Evolutionary conservation across 2,113 vertebrate genomes (phyloP), one percentile per base, ranked within the genome.

Genomic region (Semnornis frantzii): DNA sequence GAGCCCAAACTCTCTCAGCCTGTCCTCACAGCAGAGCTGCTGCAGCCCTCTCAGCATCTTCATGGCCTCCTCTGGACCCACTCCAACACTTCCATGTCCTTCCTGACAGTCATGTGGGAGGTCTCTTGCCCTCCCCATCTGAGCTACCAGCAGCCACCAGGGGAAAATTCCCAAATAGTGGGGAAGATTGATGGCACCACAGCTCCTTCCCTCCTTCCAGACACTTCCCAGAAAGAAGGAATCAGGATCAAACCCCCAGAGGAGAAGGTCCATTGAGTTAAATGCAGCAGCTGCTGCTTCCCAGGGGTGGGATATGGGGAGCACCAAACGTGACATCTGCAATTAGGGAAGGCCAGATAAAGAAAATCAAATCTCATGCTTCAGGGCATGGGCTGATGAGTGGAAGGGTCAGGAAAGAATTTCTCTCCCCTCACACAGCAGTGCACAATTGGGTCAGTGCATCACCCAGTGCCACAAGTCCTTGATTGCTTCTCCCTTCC

Each of bases 341-440:
- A 87, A 85, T 92, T 94, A 93, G 0, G 33, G 87, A 81, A 91
- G 92, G 87, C 90, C 91, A 95, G 94, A 94, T 89, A 94, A 91
- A 92, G 95, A 95, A 97, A 96, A 96, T 96, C 94, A 96, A 94
- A 96, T 95, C 94, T 95, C 91, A 94, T 83, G 93, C 94, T 95
- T 88, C 82, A 92, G 94, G 95, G 87, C 91, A 92, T 20, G 70
- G 96, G 82, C 91, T 90, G 94, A 92, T 50, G 87, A 87, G 91
- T 57, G 33, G 82, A 64, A 75, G 91, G 95, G 94, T 96, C 96
- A 92, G 94, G 85, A 89, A 96, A 91, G 93, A 96, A 95, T 94
- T 88, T 92, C 95, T 78, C 87, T 94, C 89, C 94, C 91, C 87
- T 95, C 6, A 95, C 93, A 97, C 72, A 72, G 94, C 94, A 93